Conservation (phyloP, 2,797 vertebrate species). For the Propithecus deckenii region DNA sequence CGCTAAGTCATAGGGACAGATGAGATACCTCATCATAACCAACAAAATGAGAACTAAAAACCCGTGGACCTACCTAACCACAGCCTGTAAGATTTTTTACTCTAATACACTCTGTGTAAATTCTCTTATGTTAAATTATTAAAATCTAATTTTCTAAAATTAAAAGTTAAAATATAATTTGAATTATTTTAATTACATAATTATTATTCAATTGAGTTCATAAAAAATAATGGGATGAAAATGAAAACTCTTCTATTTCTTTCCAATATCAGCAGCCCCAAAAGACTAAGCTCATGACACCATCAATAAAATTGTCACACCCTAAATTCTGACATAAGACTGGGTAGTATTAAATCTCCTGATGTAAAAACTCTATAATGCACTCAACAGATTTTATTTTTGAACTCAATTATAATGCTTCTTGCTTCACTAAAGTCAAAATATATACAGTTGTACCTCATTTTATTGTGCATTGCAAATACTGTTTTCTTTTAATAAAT, state of each 20-base stretch:
- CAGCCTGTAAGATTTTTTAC: not conserved
- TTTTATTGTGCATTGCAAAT: not conserved
- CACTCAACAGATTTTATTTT: conserved; percentile 72
- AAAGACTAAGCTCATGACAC: not conserved
- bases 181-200: not conserved
- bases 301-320: conserved; percentile 22
- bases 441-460: not conserved
- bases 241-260: not conserved
- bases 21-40: not conserved
- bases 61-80: not conserved
- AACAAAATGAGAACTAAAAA: not conserved
- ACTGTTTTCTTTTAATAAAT: not conserved
- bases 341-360: conserved; percentile 51
- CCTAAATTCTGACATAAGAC: not conserved
- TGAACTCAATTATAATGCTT: conserved; percentile 61
- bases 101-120: not conserved
- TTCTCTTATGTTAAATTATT: not conserved
- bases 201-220: not conserved
- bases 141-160: conserved; percentile 31
- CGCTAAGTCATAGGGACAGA: not conserved
- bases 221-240: conserved; percentile 25
- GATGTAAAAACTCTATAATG: conserved; percentile 69
- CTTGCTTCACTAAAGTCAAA: conserved; percentile 39
- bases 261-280: not conserved
- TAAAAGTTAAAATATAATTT: not conserved